Evolutionary conservation across 2,797 vertebrate species (phyloP).

Genomic region (Pseudomugil gertrudae): DNA sequence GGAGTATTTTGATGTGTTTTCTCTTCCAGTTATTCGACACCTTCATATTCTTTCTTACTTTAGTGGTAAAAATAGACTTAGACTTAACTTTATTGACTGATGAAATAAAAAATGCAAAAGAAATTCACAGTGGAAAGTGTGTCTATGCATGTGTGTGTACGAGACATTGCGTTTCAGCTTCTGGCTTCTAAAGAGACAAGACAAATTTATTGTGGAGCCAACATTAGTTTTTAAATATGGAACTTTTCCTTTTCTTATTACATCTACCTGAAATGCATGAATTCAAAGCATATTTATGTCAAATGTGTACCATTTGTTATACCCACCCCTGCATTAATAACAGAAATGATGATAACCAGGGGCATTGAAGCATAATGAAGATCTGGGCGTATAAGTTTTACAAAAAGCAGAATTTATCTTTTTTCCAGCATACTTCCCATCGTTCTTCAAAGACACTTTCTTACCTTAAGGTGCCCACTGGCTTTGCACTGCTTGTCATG

Average conservation of each 20-base stretch:
- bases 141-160: neutral
- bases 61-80: too few species aligned
- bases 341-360: constrained; percentile 51
- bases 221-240: constrained; percentile 23
- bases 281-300: constrained; percentile 23
- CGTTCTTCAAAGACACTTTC: constrained; percentile 56
- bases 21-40: constrained; percentile 43
- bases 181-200: constrained; percentile 21
- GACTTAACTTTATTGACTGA: too few species aligned
- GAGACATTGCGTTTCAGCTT: constrained; percentile 1
- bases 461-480: constrained; percentile 60
- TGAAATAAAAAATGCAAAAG: too few species aligned
- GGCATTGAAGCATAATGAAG: constrained; percentile 48
- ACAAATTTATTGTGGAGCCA: constrained; percentile 22
- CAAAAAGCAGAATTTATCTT: constrained; percentile 50
- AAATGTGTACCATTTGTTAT: constrained; percentile 34
- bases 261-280: constrained; percentile 27
- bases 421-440: constrained; percentile 46
- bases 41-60: constrained; percentile 38
- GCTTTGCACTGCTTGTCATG: constrained; percentile 68
- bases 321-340: constrained; percentile 53
- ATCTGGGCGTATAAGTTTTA: constrained; percentile 34
- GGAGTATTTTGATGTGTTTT: constrained; percentile 58
- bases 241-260: constrained; percentile 19
- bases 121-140: constrained; percentile 11